Conservation (phyloP, 2,113 vertebrate genomes). For the Prionailurus bengalensis region DNA sequence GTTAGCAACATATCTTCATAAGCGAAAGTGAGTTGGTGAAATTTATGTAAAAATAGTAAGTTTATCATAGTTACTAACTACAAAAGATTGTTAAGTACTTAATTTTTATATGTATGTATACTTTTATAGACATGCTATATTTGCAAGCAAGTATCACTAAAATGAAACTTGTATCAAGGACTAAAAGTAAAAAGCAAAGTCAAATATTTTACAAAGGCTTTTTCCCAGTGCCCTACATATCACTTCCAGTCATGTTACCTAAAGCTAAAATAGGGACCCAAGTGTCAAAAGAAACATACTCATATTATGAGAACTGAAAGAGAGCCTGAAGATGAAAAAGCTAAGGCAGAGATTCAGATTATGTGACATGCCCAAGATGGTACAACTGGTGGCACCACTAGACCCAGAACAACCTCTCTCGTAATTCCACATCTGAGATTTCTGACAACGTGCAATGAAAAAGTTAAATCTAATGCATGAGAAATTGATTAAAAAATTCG, state of each 20-base stretch:
- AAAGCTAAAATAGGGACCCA: conserved; percentile 44
- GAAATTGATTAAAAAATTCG: not conserved
- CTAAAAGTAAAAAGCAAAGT: conserved; percentile 56
- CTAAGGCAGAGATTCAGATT: not conserved
- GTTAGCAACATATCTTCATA: not conserved
- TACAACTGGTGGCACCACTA: not conserved
- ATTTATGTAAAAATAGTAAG: conserved; percentile 11
- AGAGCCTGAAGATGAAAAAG: not conserved
- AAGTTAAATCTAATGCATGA: not conserved
- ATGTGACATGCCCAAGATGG: not conserved
- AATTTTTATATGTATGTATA: not conserved
- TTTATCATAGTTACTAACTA: conserved; percentile 25
- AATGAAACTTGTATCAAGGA: conserved; percentile 16
- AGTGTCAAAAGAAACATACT: not conserved
- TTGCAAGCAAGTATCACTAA: conserved; percentile 47
- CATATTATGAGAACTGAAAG: conserved; percentile 2
- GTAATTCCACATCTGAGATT: not conserved
- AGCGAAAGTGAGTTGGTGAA: conserved; percentile 12
- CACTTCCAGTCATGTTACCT: not conserved
- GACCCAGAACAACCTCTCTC: not conserved
- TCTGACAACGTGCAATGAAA: conserved; percentile 21
- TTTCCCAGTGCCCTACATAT: not conserved
- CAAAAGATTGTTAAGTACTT: conserved; percentile 34
- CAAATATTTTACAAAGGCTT: conserved; percentile 26
- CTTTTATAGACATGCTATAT: not conserved